Conservation (phyloP, 2,888 invertebrate species). For the Junonia oenone region DNA sequence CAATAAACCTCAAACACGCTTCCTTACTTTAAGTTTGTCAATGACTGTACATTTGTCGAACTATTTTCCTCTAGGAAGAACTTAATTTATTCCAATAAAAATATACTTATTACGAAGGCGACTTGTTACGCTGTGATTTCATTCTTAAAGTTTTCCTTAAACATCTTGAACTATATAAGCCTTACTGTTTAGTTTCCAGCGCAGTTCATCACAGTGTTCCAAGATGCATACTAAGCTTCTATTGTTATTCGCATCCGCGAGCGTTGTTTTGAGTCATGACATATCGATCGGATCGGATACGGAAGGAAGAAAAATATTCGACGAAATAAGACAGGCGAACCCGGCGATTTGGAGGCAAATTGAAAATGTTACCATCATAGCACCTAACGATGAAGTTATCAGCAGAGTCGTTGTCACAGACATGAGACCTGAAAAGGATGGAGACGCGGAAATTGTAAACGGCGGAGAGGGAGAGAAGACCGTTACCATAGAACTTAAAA, state of each 20-base stretch:
- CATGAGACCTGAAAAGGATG: conserved; percentile 57
- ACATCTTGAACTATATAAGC: conserved; percentile 49
- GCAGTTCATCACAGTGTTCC: conserved; percentile 42
- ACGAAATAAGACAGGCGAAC: conserved; percentile 51
- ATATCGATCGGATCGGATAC: conserved; percentile 42
- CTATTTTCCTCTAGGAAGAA: conserved; percentile 66
- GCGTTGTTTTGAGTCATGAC: conserved; percentile 45
- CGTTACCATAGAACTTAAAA: conserved; percentile 60
- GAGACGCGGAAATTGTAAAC: conserved; percentile 52
- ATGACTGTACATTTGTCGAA: conserved; percentile 38
- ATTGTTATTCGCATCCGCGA: conserved; percentile 39
- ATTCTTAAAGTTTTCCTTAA: conserved; percentile 59
- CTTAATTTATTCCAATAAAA: conserved; percentile 49
- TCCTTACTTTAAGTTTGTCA: conserved; percentile 29
- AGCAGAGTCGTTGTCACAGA: conserved; percentile 52
- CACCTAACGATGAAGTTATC: conserved; percentile 50
- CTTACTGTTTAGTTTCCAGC: conserved; percentile 31
- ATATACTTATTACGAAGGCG: conserved; percentile 43
- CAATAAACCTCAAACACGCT: conserved; percentile 13
- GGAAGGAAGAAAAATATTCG: conserved; percentile 49
- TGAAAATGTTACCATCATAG: conserved; percentile 49
- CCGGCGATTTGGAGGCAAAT: conserved; percentile 58
- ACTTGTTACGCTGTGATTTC: conserved; percentile 44
- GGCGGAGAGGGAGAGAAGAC: conserved; percentile 59
- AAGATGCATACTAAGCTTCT: conserved; percentile 42